Conservation (phyloP, 2,797 vertebrate species). For the Artibeus lituratus region DNA sequence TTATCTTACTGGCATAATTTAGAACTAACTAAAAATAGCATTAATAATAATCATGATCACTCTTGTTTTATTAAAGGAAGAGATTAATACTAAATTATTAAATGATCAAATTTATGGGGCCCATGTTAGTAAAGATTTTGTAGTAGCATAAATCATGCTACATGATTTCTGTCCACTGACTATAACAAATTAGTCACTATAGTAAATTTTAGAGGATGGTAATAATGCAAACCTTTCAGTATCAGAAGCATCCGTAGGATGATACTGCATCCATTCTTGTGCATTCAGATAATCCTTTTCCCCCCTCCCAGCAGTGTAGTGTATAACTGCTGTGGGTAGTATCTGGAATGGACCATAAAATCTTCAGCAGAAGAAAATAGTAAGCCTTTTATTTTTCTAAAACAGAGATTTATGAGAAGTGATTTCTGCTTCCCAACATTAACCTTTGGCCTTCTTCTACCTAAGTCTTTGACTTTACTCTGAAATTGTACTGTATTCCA, state of each 20-base stretch:
- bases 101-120: constrained; percentile 76
- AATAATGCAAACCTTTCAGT: constrained; percentile 71
- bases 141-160: constrained; percentile 72
- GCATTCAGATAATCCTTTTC: not conserved
- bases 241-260: constrained; percentile 2
- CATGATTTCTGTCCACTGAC: constrained; percentile 69
- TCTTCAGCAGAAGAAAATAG: constrained; percentile 9
- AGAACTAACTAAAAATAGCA: constrained; percentile 80
- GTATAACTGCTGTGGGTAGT: not conserved
- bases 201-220: constrained; percentile 72
- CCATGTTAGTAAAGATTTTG: constrained; percentile 80
- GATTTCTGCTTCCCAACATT: constrained; percentile 16
- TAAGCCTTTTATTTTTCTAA: constrained; percentile 15
- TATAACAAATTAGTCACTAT: constrained; percentile 72
- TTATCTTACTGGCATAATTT: constrained; percentile 80
- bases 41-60: constrained; percentile 78
- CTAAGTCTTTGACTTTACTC: constrained; percentile 43
- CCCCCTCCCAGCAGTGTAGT: not conserved
- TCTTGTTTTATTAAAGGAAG: constrained; percentile 77
- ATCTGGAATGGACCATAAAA: not conserved
- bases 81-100: constrained; percentile 77
- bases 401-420: not conserved
- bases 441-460: not conserved
- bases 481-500: constrained; percentile 1
- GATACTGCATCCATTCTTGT: not conserved